A percentile compares a stretch with the other conserved stretches of the same genome.
phyloP scores from a whole-genome alignment of 1,140 invertebrate genomes.

The Apis florea region DNA sequence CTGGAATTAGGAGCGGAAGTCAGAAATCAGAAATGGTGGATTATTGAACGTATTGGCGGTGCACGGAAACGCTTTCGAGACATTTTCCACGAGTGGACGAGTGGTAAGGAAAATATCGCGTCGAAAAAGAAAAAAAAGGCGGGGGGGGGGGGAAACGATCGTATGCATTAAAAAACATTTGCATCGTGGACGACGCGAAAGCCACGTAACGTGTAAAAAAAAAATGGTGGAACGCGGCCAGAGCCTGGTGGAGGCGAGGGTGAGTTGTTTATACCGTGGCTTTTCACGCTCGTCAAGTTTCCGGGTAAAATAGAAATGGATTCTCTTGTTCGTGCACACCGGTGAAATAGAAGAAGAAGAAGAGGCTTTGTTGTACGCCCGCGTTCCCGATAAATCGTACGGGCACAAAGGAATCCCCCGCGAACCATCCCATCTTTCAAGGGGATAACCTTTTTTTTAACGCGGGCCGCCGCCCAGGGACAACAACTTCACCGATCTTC shows the following conservation, averaged over 20 bases:
- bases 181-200: background rate
- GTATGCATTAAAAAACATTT: slow-evolving; percentile 10
- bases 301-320: slow-evolving; percentile 17
- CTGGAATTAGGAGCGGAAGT: too few relatives aligned
- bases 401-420: background rate
- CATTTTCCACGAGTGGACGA: background rate
- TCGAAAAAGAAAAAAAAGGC: too few relatives aligned
- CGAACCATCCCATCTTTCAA: background rate
- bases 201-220: background rate
- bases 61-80: background rate
- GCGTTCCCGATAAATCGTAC: slow-evolving; percentile 26
- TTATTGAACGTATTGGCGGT: background rate
- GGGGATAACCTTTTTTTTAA: slow-evolving; percentile 14
- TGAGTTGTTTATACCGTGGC: slow-evolving; percentile 3
- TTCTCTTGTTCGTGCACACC: background rate
- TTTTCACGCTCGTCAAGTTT: slow-evolving; percentile 13
- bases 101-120: background rate
- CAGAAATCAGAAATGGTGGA: too few relatives aligned
- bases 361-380: slow-evolving; percentile 6
- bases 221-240: background rate
- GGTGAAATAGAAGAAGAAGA: background rate
- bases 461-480: background rate
- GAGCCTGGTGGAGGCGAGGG: background rate
- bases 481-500: slow-evolving; percentile 23
- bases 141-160: too few relatives aligned